These are phyloP conservation scores for Smittia aterrima DNA, from an alignment of 2,888 invertebrate genomes.

Conservation along the genomic window DNA sequence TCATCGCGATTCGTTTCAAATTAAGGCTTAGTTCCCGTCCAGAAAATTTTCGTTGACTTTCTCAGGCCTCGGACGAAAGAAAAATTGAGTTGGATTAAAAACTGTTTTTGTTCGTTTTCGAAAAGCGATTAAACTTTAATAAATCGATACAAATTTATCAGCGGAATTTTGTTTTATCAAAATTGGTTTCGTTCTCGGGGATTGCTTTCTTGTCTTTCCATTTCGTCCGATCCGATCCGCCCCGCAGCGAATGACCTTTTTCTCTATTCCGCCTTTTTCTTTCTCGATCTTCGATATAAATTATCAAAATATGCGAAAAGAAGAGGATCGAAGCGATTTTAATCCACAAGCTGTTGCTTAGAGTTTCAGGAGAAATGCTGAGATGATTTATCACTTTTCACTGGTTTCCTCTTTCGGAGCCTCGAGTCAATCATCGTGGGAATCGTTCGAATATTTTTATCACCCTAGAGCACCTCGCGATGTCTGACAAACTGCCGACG, in stretches of 20 bases:
- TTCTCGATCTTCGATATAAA: not conserved
- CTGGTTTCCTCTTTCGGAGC: not conserved
- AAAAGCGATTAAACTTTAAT: not conserved
- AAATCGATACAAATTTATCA: conserved; percentile 21
- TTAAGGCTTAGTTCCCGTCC: not conserved
- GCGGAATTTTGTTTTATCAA: not conserved
- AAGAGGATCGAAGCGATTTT: not conserved
- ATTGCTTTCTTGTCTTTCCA: not conserved
- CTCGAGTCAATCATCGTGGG: conserved; percentile 3
- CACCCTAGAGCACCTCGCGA: not conserved
- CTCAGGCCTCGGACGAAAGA: not conserved
- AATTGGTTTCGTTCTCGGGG: not conserved
- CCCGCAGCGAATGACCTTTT: conserved; percentile 25
- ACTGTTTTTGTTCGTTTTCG: no score
- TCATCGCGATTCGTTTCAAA: not conserved
- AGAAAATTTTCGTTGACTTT: not conserved
- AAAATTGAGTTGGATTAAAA: not conserved
- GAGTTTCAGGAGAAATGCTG: not conserved
- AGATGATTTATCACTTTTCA: conserved; percentile 9
- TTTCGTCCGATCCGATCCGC: not conserved
- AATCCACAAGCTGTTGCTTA: not conserved
- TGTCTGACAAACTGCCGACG: conserved; percentile 17
- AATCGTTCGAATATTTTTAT: conserved; percentile 1
- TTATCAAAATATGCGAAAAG: not conserved
- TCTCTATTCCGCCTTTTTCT: not conserved